Evolutionary conservation across 2,888 invertebrate species (phyloP).

Genomic region (Platycnemis pennipes): DNA sequence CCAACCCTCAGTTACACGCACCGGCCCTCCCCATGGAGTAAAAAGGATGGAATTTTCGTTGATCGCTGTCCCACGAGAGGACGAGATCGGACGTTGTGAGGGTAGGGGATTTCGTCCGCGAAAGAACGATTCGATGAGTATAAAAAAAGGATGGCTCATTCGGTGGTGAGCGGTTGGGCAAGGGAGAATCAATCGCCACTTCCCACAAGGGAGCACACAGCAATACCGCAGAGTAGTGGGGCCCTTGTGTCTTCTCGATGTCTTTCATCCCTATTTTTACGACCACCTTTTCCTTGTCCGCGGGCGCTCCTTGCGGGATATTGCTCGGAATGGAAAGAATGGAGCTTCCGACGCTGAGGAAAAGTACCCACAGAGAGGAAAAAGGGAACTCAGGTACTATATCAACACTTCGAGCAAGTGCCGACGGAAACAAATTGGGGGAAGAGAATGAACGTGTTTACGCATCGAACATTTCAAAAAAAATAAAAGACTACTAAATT

Average conservation of each 20-base stretch:
- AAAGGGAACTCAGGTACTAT: not conserved
- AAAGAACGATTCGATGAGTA: not conserved
- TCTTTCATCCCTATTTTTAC: not conserved
- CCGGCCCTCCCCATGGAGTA: not conserved
- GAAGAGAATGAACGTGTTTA: too few species aligned
- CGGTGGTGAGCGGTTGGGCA: not conserved
- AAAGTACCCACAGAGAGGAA: not conserved
- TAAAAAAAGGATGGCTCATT: not conserved
- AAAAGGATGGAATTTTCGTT: not conserved
- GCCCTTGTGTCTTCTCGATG: not conserved
- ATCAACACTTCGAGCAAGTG: not conserved
- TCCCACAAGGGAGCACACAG: not conserved
- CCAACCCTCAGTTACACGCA: not conserved
- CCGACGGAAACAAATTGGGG: not conserved
- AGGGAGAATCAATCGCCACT: constrained; percentile 8
- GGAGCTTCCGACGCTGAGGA: not conserved
- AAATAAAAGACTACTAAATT: too few species aligned
- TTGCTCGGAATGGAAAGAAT: not conserved
- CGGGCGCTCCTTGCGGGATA: not conserved
- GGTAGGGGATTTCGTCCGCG: not conserved
- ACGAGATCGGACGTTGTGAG: not conserved
- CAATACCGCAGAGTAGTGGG: not conserved
- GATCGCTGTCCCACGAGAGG: not conserved
- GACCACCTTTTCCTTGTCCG: not conserved
- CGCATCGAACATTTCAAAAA: too few species aligned